Evolutionary conservation across 2,888 invertebrate genomes (phyloP), one percentile per base, ranked within the genome.

Genomic region (Seira musarum): DNA sequence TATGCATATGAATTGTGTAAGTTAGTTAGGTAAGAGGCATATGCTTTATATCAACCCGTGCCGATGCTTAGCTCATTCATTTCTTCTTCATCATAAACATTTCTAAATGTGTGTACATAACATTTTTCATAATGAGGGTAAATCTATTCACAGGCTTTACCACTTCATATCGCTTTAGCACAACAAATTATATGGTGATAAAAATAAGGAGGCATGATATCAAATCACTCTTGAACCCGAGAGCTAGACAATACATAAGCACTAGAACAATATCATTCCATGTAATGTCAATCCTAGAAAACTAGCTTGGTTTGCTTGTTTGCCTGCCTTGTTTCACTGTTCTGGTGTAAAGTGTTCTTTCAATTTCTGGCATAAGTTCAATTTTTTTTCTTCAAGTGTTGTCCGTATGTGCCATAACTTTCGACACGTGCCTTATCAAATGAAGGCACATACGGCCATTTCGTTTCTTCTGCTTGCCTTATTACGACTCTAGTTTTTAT

Each of bases 371-470:
- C 71, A 71, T 64, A 24, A 46, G 64, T 71, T 64, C 71, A 71
- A 71, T 61, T 71, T 22, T 13, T 61, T 63, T 40, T 13, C 30
- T 40, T 71, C 71, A 71, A 71, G 71, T 71, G 71, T 71, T 71
- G 64, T 71, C 71, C 71, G 71, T 71, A 64, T 71, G 71, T 64
- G 64, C 71, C 63, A 71, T 71, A 71, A 71, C 70, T 70, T 71
- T 71, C 71, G 71, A 71, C 71, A 71, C 71, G 71, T 71, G 71
- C 71, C 71, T 71, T 71, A 71, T 71, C 71, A 71, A 17, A 10
- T 30, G n/a, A 24, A 65, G 49, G 67, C 40, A 40, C 19, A n/a
- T 57, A 57, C 57, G 57, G 57, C 57, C 57, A 57, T 57, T n/a
- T 57, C n/a, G n/a, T n/a, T n/a, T 57, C n/a, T n/a, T n/a, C n/a